Evolutionary conservation across 2,113 vertebrate genomes (phyloP), one percentile per base, ranked within the genome.

Genomic region (Holacanthus passer): DNA sequence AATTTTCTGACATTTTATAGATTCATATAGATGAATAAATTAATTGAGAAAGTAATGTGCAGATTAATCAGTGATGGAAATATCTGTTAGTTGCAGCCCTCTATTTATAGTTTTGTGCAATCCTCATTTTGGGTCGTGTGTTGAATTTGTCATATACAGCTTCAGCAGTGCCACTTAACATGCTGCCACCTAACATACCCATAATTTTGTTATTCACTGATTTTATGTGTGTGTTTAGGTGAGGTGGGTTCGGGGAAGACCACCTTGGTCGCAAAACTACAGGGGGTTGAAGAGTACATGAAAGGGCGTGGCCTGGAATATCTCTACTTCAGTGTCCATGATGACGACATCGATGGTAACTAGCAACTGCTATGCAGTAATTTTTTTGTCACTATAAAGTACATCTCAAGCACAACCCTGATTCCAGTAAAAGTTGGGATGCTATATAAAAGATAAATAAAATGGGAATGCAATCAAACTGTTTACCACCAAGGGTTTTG

Each of bases 191-290:
- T n/a, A n/a, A n/a, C n/a, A n/a, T n/a, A 14, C 35, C 12, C 3
- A 22, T 37, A 39, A 59, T 67, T 55, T 2, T 58, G 22, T 45
- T 55, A n/a, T 47, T 60, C 31, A 29, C 9, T 35, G 0, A 62
- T 45, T 76, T 52, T 84, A 22, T 85, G 14, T 89, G n/a, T 77
- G 19, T 87, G 27, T 89, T 75, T 89, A 99, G 98, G 98, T 93
- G 98, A 99, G 94, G 97, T 99, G 91, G 98, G 97, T 79, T 97
- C 97, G 41, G 98, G 98, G 75, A 99, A 99, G 94, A 99, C 98
- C 82, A 98, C 98, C 82, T 93, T 99, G 94, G 96, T 99, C 94
- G 96, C 98, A 86, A 99, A 96, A 93, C 94, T 99, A 60, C 97
- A 99, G 91, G 97, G 97, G 73, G 94, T 98, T 62, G 97, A 98